These are phyloP conservation scores for Dendrolimus pini DNA, from an alignment of 2,888 invertebrate species.

Conservation along the genomic window DNA sequence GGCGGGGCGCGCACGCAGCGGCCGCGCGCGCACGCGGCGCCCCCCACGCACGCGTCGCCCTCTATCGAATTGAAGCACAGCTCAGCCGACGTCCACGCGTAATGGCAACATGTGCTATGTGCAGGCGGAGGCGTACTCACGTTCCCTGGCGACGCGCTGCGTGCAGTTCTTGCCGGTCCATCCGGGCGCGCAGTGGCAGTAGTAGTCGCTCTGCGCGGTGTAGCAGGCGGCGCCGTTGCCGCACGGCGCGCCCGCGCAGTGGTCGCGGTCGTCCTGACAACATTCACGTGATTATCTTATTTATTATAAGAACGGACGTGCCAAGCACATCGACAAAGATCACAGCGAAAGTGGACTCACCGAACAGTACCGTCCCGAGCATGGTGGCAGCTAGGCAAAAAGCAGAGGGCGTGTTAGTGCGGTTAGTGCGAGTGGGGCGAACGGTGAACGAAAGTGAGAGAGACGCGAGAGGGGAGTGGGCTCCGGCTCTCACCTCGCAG, in stretches of 20 bases:
- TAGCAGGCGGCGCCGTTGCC: slow-evolving; percentile 90
- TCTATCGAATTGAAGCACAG: slow-evolving; percentile 10
- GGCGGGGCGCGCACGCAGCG: slow-evolving; percentile 40
- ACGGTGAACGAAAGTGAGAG: slow-evolving; percentile 14
- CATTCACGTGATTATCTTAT: too few relatives aligned
- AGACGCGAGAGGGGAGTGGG: slow-evolving; percentile 5
- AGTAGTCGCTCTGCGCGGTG: slow-evolving; percentile 92
- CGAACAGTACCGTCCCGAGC: slow-evolving; percentile 60
- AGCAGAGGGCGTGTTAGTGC: slow-evolving; percentile 59
- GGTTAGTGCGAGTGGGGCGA: slow-evolving; percentile 37
- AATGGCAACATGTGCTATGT: slow-evolving; percentile 15
- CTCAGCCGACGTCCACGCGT: not conserved
- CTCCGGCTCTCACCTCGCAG: slow-evolving; percentile 83
- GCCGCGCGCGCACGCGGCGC: slow-evolving; percentile 72
- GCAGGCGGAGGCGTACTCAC: slow-evolving; percentile 53
- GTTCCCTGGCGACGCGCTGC: slow-evolving; percentile 66
- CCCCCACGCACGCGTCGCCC: slow-evolving; percentile 23
- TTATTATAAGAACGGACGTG: not conserved
- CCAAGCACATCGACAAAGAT: not conserved
- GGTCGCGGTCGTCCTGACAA: slow-evolving; percentile 88
- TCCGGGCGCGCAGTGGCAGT: slow-evolving; percentile 92
- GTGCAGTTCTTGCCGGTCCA: slow-evolving; percentile 93
- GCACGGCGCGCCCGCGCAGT: slow-evolving; percentile 93
- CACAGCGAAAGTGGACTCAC: slow-evolving; percentile 35
- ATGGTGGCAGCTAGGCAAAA: slow-evolving; percentile 58